These are phyloP conservation scores for Dunckerocampus dactyliophorus DNA, from an alignment of 2,113 vertebrate species.

Conservation along the genomic window DNA sequence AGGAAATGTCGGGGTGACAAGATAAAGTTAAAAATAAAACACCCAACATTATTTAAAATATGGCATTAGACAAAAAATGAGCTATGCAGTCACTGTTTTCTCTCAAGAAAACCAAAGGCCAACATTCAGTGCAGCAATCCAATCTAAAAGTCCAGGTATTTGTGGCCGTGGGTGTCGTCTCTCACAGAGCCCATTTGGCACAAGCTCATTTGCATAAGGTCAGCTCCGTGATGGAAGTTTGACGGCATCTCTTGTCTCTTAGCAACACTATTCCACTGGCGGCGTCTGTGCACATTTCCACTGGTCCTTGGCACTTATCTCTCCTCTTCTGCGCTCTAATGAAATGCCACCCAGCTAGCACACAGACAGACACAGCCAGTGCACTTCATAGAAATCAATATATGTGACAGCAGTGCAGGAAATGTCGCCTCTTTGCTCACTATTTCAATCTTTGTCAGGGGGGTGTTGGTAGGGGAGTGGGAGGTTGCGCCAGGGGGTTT, in stretches of 20 bases:
- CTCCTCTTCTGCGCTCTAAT: slow-evolving; percentile 84
- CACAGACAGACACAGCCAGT: slow-evolving; percentile 75
- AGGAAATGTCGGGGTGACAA: no score
- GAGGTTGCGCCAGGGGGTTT: slow-evolving; percentile 24
- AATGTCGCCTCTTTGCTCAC: slow-evolving; percentile 20
- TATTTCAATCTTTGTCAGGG: slow-evolving; percentile 1
- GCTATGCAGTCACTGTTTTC: background rate
- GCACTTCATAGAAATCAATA: slow-evolving; percentile 80
- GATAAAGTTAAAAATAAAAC: no score
- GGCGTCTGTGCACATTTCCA: slow-evolving; percentile 77
- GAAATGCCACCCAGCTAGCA: slow-evolving; percentile 94
- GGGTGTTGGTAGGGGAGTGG: slow-evolving; percentile 6
- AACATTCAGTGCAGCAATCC: background rate
- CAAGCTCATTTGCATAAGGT: slow-evolving; percentile 97
- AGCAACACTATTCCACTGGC: slow-evolving; percentile 90
- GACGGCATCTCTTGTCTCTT: slow-evolving; percentile 95
- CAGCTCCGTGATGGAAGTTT: slow-evolving; percentile 94
- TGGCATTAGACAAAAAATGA: background rate
- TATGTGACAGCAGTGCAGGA: slow-evolving; percentile 34
- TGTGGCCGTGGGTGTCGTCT: slow-evolving; percentile 80
- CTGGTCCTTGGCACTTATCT: slow-evolving; percentile 94
- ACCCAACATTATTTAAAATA: background rate
- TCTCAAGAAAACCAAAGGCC: no score
- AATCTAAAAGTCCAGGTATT: slow-evolving; percentile 37
- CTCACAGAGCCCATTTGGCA: slow-evolving; percentile 86